Base-by-base conservation (phyloP, 2,113 vertebrate genomes). In the Leptodactylus fuscus region DNA sequence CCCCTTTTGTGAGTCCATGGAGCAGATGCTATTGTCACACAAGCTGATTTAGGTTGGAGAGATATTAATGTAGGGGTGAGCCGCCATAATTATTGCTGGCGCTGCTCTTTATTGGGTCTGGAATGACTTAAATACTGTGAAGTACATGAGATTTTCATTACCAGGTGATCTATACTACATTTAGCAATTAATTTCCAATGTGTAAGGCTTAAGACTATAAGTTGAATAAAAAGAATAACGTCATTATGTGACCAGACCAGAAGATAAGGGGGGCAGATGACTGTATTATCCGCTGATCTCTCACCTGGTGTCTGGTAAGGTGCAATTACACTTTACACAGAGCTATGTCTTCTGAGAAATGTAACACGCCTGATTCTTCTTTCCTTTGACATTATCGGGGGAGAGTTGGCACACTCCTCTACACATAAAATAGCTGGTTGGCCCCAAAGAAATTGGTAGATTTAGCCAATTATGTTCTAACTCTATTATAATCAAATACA, bases 1-100 rank as follows among this genome's bases (percentile, higher is more conserved):
- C 84, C 84, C 49, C 77, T 11, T 22, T 71, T 82, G 82, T 34
- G 88, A 90, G 91, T 88, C 91, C 88, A 86, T 85, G 89, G 89
- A 88, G 88, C 90, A 89, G 91, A 91, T 88, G 88, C 85, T 76
- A 91, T 92, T 90, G 91, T 89, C 88, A 67, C 86, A 83, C 89
- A 88, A 81, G 89, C 92, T 92, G 93, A 93, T 94, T 94, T 92
- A 93, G 91, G 92, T 84, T 89, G 88, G 90, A 91, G 90, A 90
- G 90, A 90, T 92, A 88, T 92, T 93, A 86, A 69, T 94, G 94
- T 93, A 95, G 92, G 94, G 94, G 94, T 95, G 94, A 94, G 93
- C 90, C 86, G 91, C 90, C 89, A 85, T 93, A 94, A 94, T 95
- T 95, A 95, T 92, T 91, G 87, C 91, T 94, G 94, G 94, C 94